Evolutionary conservation across 2,113 vertebrate genomes (phyloP), one percentile per base, ranked within the genome.

Genomic region (Chamaea fasciata): DNA sequence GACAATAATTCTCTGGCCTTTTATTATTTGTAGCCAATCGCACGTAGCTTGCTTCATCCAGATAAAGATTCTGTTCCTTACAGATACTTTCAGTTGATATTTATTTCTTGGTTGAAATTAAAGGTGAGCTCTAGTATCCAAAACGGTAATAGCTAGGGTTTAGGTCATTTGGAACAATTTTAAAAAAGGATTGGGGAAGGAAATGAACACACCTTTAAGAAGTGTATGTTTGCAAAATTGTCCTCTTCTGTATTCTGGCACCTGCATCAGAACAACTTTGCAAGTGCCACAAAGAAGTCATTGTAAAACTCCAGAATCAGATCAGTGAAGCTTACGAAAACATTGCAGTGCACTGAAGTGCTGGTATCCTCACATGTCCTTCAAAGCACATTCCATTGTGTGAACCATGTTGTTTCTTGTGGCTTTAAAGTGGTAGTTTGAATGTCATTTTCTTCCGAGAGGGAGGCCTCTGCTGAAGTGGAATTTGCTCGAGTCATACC

Each of bases 241-340:
- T 73, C 76, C 85, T 93, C 71, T 64, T 41, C 75, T 95, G 70
- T 59, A 52, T 90, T 95, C 89, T 88, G 83, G 95, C 93, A 83
- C 75, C 88, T 60, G 68, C 93, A 41, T 87, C 90, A 87, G 94
- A 95, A 84, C 95, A 71, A 69, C 95, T 91, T 80, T 96, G 87
- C 70, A 94, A 46, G 87, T 93, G 80, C 70, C 96, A 90, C 89
- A 96, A 84, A 97, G 97, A 88, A 95, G 94, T 98, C 95, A 96
- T 97, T 96, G 96, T 94, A 78, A 97, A 97, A 97, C 95, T 96
- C 96, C 97, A 97, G 97, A 98, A 97, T 97, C 96, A 97, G 93
- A 96, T 96, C 94, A 96, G 96, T 96, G 97, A 97, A 97, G 82
- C 94, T 90, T 94, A 90, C 79, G 46, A 92, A 97, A 97, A 94